These are phyloP conservation scores for Hypothenemus hampei DNA, from an alignment of 1,140 invertebrate genomes.

Conservation along the genomic window DNA sequence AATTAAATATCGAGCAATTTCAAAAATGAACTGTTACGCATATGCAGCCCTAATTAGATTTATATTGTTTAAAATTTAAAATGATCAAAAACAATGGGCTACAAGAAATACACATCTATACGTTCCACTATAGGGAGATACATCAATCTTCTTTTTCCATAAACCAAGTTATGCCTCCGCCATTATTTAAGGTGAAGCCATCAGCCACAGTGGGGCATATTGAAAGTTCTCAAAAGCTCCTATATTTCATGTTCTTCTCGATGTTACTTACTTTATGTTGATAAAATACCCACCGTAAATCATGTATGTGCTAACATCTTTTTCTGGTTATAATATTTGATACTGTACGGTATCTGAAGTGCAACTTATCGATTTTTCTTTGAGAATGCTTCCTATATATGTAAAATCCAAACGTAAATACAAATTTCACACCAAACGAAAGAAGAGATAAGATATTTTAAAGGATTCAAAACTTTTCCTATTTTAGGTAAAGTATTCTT, in stretches of 20 bases:
- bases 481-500: too few relatives aligned
- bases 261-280: constrained; percentile 26
- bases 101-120: constrained; percentile 7
- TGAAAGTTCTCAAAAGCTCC: constrained; percentile 27
- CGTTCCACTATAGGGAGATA: constrained; percentile 1
- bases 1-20: too few relatives aligned
- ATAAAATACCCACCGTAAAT: constrained; percentile 28
- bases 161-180: constrained; percentile 20
- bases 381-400: neutral
- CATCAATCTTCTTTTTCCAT: constrained; percentile 24
- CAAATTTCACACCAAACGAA: too few relatives aligned
- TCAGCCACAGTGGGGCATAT: constrained; percentile 22
- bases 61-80: too few relatives aligned
- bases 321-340: constrained; percentile 27
- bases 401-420: too few relatives aligned
- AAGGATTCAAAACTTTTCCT: too few relatives aligned
- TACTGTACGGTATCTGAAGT: constrained; percentile 13
- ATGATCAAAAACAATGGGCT: neutral
- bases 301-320: constrained; percentile 26
- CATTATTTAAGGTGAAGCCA: constrained; percentile 25
- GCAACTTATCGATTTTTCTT: constrained; percentile 20
- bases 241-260: constrained; percentile 27
- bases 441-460: too few relatives aligned
- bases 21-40: too few relatives aligned
- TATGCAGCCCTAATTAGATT: too few relatives aligned